phyloP scores from a whole-genome alignment of 2,797 vertebrate genomes.

The Denticeps clupeoides region DNA sequence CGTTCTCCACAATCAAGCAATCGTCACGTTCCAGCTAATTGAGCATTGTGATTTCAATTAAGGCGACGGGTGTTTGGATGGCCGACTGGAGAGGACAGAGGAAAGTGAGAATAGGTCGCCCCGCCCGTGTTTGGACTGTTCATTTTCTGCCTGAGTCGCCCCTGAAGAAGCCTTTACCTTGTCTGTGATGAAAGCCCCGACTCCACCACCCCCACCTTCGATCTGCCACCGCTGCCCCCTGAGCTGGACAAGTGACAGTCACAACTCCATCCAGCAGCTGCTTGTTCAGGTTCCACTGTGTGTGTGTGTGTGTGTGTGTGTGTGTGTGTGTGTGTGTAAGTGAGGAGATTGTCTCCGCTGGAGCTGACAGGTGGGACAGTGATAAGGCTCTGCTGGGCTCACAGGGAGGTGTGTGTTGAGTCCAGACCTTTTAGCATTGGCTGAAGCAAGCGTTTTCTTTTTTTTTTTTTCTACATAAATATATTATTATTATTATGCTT shows the following conservation, averaged over 20 bases:
- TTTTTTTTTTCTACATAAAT: no score
- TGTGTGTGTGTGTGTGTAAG: neutral
- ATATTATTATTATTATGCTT: no score
- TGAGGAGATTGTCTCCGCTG: neutral
- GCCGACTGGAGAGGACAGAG: constrained; percentile 2
- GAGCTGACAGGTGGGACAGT: no score
- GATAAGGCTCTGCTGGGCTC: no score
- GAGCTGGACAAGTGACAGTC: neutral
- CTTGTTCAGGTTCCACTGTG: neutral
- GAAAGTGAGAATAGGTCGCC: no score
- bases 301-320: neutral
- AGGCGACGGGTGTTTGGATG: neutral
- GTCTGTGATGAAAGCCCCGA: constrained; percentile 56
- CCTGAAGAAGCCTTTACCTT: constrained; percentile 65
- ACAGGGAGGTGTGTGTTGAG: no score
- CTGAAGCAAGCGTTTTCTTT: no score
- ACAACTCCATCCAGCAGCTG: neutral
- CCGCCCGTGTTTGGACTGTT: no score
- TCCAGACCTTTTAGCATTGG: no score
- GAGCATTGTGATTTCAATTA: no score
- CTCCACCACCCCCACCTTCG: constrained; percentile 52
- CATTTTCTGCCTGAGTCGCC: constrained; percentile 75
- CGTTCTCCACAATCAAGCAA: no score
- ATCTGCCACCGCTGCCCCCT: constrained; percentile 34
- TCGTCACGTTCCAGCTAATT: no score